Evolutionary conservation across 2,797 vertebrate species (phyloP), one percentile per base, ranked within the genome.

Genomic region (Antennarius maculatus): DNA sequence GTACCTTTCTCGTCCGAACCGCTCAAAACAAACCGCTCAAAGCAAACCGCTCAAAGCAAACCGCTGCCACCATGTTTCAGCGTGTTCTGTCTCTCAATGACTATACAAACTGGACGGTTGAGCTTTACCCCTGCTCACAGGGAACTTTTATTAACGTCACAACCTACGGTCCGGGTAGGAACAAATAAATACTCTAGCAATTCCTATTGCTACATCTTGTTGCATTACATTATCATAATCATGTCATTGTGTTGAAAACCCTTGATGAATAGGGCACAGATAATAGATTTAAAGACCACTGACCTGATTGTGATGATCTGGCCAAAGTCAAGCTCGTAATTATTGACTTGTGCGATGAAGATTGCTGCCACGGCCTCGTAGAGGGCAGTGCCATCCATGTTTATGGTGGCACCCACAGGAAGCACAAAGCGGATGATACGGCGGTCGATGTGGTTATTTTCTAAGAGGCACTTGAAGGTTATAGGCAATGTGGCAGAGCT

Each of bases 271-370:
- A 15, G 28, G 31, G 63, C 65, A 54, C 83, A 87, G 76, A 77
- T 74, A 66, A 64, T 12, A 9, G 29, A 28, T 2, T 41, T 42
- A n/a, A 5, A n/a, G 16, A 16, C 60, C 54, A 75, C 74, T 66
- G 90, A 96, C 97, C 97, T 98, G 84, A 98, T 97, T 50, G 97
- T 98, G 70, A 98, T 96, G 88, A 98, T 96, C 90, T 98, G 97
- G 43, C 97, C 96, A 0, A 98, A 97, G 87, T 98, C 96, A 83
- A 98, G 92, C 77, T 98, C 96, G 0, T 97, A 97, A 88, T 98
- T 97, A 89, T 98, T 98, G 63, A 98, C 97, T 80, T 98, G 96
- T 3, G 97, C 97, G 0, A 98, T 98, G 69, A 98, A 98, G 86
- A 98, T 98, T 56, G 97, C 96, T 0, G 96, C 97, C 83, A 98